Evolutionary conservation across 2,888 invertebrate species (phyloP).

Genomic region (Cheilosia soror): DNA sequence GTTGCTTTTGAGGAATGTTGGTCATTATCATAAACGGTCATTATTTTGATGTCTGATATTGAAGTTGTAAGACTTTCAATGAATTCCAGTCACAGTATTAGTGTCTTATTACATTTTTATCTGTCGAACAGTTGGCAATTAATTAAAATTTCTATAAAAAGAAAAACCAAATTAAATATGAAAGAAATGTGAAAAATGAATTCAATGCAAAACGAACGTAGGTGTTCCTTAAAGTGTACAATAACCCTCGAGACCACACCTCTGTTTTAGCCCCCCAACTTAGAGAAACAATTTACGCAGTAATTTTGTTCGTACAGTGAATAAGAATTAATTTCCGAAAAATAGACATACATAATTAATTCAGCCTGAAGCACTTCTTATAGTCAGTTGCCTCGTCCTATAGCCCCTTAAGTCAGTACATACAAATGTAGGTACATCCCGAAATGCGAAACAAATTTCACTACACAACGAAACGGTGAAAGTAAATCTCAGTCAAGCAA

Average conservation of each 20-base stretch:
- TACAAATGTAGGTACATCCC: slow-evolving; percentile 16
- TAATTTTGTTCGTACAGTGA: slow-evolving; percentile 7
- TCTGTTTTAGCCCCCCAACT: background rate
- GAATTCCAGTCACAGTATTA: too few relatives aligned
- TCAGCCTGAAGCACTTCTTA: slow-evolving; percentile 16
- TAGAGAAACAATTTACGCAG: slow-evolving; percentile 8
- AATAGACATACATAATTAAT: slow-evolving; percentile 26
- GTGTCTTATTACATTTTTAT: too few relatives aligned
- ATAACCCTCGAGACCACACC: too few relatives aligned
- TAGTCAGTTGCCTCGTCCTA: background rate
- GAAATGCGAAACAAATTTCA: slow-evolving; percentile 16
- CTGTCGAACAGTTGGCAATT: too few relatives aligned
- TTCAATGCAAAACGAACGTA: background rate
- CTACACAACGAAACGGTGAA: slow-evolving; percentile 4
- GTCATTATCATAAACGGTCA: too few relatives aligned
- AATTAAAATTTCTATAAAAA: background rate
- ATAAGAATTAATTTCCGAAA: slow-evolving; percentile 27
- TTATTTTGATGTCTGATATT: too few relatives aligned
- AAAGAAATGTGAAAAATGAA: background rate
- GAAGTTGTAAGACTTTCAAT: too few relatives aligned
- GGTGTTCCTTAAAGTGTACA: background rate
- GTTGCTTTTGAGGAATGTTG: too few relatives aligned
- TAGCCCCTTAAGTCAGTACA: slow-evolving; percentile 11
- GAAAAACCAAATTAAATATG: background rate
- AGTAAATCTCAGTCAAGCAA: slow-evolving; percentile 44